Conservation (phyloP, 1,140 invertebrate genomes). For the Palaemon carinicauda region DNA sequence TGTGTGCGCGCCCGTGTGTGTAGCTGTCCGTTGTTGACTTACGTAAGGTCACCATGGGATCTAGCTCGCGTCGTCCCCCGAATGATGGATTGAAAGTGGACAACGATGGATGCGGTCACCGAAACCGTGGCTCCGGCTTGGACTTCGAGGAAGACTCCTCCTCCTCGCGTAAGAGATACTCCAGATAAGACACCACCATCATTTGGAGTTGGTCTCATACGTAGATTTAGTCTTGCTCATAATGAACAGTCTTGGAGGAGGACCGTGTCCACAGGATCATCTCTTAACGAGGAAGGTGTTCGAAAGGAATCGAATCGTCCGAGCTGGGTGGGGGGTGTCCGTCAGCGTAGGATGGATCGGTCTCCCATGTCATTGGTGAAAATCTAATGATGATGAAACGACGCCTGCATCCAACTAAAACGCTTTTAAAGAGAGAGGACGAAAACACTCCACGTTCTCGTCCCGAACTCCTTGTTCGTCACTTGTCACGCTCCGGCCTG, state of each 20-base stretch:
- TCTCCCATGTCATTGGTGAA: conserved; percentile 48
- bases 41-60: conserved; percentile 53
- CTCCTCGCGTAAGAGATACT: not conserved
- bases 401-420: conserved; percentile 47
- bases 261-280: too few relatives aligned
- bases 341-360: conserved; percentile 51
- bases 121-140: conserved; percentile 13
- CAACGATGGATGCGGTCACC: conserved; percentile 52
- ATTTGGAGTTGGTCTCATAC: too few relatives aligned
- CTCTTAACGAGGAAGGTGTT: not conserved
- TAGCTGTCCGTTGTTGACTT: conserved; percentile 50
- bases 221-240: too few relatives aligned
- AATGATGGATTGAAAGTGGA: conserved; percentile 56
- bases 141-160: not conserved
- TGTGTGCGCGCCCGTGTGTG: not conserved
- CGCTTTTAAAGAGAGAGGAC: conserved; percentile 23
- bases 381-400: conserved; percentile 56
- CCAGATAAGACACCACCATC: too few relatives aligned
- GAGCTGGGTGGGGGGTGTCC: conserved; percentile 24
- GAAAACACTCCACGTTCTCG: not conserved
- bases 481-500: too few relatives aligned
- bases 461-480: too few relatives aligned
- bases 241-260: too few relatives aligned
- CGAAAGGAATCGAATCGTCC: not conserved
- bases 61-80: conserved; percentile 39